Base-by-base conservation (phyloP, 2,113 vertebrate species). In the Poeciliopsis prolifica region DNA sequence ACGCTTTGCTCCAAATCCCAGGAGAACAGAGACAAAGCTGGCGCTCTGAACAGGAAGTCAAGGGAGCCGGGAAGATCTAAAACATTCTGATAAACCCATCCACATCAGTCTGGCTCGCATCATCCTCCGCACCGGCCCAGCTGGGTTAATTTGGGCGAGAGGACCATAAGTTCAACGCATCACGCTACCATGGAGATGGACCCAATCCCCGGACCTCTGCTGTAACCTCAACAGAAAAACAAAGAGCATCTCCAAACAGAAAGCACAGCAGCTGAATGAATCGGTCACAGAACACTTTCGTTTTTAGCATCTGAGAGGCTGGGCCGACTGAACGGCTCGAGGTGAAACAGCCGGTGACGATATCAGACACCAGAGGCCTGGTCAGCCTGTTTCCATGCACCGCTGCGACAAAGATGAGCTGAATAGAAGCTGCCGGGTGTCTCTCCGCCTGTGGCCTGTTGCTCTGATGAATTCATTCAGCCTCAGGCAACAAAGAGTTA, bases 381-480 rank as follows among this genome's bases (percentile, higher is more conserved):
- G 83, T 85, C 83, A 82, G 80, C 61, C 69, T 66, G 80, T 67
- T 83, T 78, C 83, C 84, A 82, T 79, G 72, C 48, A 70, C 82
- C 60, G 73, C 61, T 1, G 68, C 61, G 70, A 31, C 3, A 42
- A 78, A 51, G 72, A 70, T 77, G 86, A 84, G 75, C 74, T 80
- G 89, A 86, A 72, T 73, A 86, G 80, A 83, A 81, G 22, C 75
- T 83, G 85, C 82, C 75, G 12, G 60, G 7, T 71, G 86, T 86
- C 83, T 78, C 85, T 85, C 75, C 62, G 83, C 86, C 82, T 89
- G 90, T 90, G 86, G 88, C 85, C 79, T 68, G 72, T 83, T 70
- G 79, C 86, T 85, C 72, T 75, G 88, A 92, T 86, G 84, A 90
- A 85, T 91, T 91, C 80, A 92, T 92, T 92, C 85, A 83, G 82